These are phyloP conservation scores for Calidris pugnax DNA, from an alignment of 2,113 vertebrate species.

Conservation along the genomic window DNA sequence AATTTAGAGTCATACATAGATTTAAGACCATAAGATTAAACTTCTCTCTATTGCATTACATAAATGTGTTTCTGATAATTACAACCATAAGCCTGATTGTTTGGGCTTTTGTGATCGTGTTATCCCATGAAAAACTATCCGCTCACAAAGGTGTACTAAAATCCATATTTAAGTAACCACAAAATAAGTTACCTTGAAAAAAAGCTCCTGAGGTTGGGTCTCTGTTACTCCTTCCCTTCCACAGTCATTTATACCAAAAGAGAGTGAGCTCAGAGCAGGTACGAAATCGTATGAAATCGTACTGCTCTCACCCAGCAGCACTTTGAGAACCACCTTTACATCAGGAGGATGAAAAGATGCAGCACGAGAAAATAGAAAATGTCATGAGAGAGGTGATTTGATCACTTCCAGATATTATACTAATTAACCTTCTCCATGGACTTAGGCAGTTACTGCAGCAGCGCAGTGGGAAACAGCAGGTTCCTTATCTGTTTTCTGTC, in stretches of 20 bases:
- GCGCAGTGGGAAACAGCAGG: background rate
- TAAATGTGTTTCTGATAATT: conserved; percentile 44
- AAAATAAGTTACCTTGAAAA: background rate
- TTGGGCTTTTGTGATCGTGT: conserved; percentile 14
- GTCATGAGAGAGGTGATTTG: no score
- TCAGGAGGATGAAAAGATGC: background rate
- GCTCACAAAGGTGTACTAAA: background rate
- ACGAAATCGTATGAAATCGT: background rate
- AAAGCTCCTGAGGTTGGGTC: background rate
- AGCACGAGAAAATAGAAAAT: fast-evolving
- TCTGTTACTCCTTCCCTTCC: background rate
- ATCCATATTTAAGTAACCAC: background rate
- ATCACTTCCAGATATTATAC: background rate
- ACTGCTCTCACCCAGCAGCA: background rate
- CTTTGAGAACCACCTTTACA: background rate
- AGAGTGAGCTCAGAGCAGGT: background rate
- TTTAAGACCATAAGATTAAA: conserved; percentile 35
- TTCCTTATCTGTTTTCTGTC: background rate
- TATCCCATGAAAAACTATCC: conserved; percentile 23
- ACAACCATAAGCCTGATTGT: background rate
- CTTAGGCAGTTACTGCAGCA: background rate
- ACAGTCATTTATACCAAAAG: background rate
- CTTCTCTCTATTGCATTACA: background rate
- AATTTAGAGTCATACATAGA: conserved; percentile 13
- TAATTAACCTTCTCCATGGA: background rate